These are phyloP conservation scores for Tychaedon coryphoeus DNA, from an alignment of 2,113 vertebrate species.

Conservation along the genomic window DNA sequence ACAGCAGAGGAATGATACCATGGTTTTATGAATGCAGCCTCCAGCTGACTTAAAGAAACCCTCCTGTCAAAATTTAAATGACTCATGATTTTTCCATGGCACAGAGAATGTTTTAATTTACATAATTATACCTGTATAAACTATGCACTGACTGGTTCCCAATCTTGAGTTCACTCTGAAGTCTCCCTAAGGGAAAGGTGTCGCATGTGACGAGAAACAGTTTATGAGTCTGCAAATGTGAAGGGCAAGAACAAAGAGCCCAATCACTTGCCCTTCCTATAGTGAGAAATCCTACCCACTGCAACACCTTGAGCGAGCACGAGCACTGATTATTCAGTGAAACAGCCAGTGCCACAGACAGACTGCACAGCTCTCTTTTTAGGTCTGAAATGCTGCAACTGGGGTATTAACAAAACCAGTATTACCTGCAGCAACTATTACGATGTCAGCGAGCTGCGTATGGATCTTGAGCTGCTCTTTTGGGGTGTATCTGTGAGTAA, in stretches of 20 bases:
- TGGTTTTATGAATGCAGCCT: neutral
- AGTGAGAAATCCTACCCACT: neutral
- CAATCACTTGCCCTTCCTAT: neutral
- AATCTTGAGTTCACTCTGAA: conserved; percentile 36
- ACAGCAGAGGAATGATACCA: neutral
- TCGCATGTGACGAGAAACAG: conserved; percentile 5
- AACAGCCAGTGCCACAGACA: neutral
- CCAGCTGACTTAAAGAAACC: conserved; percentile 41
- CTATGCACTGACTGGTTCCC: conserved; percentile 37
- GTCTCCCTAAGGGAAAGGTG: conserved; percentile 61
- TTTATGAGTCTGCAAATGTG: conserved; percentile 47
- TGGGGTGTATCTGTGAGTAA: neutral
- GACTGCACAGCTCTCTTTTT: neutral
- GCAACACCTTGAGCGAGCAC: neutral
- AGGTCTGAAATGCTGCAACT: neutral
- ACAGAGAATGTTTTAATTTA: conserved; percentile 34
- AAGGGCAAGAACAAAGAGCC: conserved; percentile 24
- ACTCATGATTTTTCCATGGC: conserved; percentile 44
- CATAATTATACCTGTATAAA: conserved; percentile 58
- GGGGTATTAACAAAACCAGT: neutral
- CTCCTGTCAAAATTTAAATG: conserved; percentile 27
- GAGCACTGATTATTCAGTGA: neutral
- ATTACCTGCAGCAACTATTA: conserved; percentile 15
- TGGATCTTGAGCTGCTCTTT: neutral
- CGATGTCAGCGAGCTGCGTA: neutral